phyloP scores from a whole-genome alignment of 2,113 vertebrate genomes.

The Bothrops jararaca region DNA sequence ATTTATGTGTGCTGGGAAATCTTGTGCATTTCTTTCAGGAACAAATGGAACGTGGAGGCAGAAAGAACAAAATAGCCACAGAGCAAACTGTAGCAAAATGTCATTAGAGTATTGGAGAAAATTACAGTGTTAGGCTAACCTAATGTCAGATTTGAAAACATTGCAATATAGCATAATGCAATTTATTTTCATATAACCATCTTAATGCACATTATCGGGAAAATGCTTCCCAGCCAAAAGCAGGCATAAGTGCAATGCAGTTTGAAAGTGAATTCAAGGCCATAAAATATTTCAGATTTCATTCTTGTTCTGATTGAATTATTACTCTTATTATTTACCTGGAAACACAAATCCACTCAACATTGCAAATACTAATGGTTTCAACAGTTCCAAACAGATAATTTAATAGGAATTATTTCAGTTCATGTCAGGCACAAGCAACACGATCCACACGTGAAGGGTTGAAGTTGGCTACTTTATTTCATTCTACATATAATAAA shows the following conservation, averaged over 20 bases:
- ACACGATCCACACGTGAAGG: not conserved
- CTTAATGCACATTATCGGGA: slow-evolving; percentile 64
- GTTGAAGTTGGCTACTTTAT: not conserved
- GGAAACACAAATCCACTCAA: slow-evolving; percentile 1
- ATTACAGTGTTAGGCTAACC: slow-evolving; percentile 62
- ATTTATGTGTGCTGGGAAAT: slow-evolving; percentile 68
- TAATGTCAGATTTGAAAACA: slow-evolving; percentile 65
- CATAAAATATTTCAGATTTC: not conserved
- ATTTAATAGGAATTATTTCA: not conserved
- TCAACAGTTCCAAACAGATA: not conserved
- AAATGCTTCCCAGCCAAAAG: slow-evolving; percentile 56
- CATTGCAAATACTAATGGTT: not conserved
- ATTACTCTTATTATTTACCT: slow-evolving; percentile 17
- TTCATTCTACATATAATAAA: not conserved
- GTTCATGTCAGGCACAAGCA: not conserved
- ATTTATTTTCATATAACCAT: slow-evolving; percentile 65
- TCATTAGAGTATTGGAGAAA: slow-evolving; percentile 56
- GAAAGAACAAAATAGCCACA: slow-evolving; percentile 54
- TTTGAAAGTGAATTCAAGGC: slow-evolving; percentile 28
- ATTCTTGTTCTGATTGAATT: not conserved
- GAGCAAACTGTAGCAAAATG: slow-evolving; percentile 50
- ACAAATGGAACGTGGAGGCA: slow-evolving; percentile 56
- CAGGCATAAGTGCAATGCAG: slow-evolving; percentile 46
- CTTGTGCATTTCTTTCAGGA: slow-evolving; percentile 67
- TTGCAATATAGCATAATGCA: slow-evolving; percentile 54